Conservation (phyloP, 2,113 vertebrate species). For the Cottus gobio region DNA sequence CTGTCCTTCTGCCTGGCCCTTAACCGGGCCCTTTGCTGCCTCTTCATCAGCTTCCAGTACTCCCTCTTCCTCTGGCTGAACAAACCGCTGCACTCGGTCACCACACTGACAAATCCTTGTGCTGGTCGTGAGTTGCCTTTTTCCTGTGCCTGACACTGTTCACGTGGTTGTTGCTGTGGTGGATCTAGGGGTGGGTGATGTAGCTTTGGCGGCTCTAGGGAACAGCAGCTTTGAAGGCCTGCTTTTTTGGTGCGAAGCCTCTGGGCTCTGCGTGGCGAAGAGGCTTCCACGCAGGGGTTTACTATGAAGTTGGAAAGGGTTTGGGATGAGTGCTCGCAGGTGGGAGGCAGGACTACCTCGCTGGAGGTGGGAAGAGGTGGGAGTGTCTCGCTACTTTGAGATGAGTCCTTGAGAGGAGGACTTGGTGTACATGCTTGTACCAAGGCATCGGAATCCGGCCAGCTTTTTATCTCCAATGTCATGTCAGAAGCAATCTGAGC, state of each 20-base stretch:
- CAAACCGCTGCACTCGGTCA: background rate
- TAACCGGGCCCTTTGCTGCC: conserved; percentile 79
- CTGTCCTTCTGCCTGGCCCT: conserved; percentile 67
- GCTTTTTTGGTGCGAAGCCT: conserved; percentile 35
- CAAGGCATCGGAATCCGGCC: conserved; percentile 31
- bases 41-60: conserved; percentile 85
- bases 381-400: background rate
- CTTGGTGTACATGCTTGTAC: background rate
- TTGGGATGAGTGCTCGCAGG: conserved; percentile 41
- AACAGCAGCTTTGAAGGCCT: conserved; percentile 31
- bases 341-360: background rate
- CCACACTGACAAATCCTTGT: background rate
- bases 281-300: conserved; percentile 13
- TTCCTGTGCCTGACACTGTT: background rate
- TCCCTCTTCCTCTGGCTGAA: conserved; percentile 79
- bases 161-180: background rate
- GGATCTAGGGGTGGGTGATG: conserved; percentile 31
- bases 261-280: conserved; percentile 31
- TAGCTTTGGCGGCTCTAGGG: conserved; percentile 50
- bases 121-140: background rate
- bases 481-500: conserved; percentile 47
- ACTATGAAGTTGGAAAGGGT: conserved; percentile 7
- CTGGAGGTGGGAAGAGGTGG: conserved; percentile 17
- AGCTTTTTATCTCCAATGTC: conserved; percentile 58
- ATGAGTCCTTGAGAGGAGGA: conserved; percentile 18